Base-by-base conservation (phyloP, 2,797 vertebrate species). In the Alauda arvensis region DNA sequence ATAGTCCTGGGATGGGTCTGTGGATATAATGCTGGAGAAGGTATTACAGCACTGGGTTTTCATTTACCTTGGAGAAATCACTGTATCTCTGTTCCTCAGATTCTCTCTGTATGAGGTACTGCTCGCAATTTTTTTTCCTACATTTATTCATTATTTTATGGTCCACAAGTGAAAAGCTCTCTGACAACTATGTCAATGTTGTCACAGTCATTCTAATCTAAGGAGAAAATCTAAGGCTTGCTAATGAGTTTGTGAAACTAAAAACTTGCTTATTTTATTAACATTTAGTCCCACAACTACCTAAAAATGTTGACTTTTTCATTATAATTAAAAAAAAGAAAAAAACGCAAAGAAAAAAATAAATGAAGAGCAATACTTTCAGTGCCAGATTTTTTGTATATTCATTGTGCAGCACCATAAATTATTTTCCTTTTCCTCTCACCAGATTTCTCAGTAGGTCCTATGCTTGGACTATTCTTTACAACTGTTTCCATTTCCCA, bases 321-420 rank as follows among this genome's bases (percentile, higher is more conserved):
- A 1, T 33, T 8, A 29, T n/a, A 65, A 53, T 20, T 37, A 0
- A 18, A 43, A 66, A 67, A 43, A 1, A 4, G 5, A 16, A 17
- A n/a, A 66, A 43, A 1, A 4, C 16, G 28, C 7, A 17, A 33
- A 34, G 7, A 34, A 87, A 46, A 29, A 29, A 46, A 21, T 6
- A 42, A 51, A 29, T 15, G 1, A 25, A 43, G 3, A 21, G 2
- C 28, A 78, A 51, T 18, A 43, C 4, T 89, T 77, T 42, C 18
- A 89, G 5, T 2, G 2, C 8, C 76, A 39, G 17, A 18, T 42
- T 25, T 6, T 67, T 51, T 43, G 1, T 51, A 3, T 49, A 39
- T 63, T 78, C 26, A 43, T 17, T 28, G 19, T 39, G 13, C 18
- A 48, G 11, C 37, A 51, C 4, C 3, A 46, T 5, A 29, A 40